A percentile compares a stretch with the other conserved stretches of the same genome.
phyloP scores from a whole-genome alignment of 2,797 vertebrate species.

The Linurgus olivaceus region DNA sequence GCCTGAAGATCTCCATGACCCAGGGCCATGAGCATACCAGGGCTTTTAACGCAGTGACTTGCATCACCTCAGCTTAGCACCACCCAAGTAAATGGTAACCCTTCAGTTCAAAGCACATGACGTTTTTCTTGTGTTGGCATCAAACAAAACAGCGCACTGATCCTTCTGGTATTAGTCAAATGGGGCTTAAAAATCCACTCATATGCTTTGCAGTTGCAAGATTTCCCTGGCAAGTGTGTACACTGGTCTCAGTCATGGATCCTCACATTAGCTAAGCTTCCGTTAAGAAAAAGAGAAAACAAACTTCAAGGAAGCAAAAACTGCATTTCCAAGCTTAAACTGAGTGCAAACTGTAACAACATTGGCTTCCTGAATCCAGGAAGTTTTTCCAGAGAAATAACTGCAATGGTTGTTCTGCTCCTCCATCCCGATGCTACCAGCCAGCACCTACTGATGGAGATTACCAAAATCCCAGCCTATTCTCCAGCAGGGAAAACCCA shows the following conservation, averaged over 20 bases:
- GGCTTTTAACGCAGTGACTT: background rate
- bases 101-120: background rate
- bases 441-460: background rate
- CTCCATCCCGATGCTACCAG: background rate
- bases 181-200: background rate
- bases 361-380: background rate
- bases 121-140: background rate
- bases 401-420: background rate
- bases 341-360: background rate
- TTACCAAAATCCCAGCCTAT: background rate
- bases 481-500: background rate
- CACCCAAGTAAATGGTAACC: background rate
- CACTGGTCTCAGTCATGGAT: background rate
- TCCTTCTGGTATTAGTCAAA: slow-evolving; percentile 32
- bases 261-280: background rate
- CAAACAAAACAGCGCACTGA: background rate
- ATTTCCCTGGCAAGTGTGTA: background rate
- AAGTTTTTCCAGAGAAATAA: background rate
- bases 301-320: background rate
- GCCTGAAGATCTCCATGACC: background rate
- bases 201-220: background rate
- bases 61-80: background rate
- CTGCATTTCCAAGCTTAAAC: background rate
- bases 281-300: background rate
- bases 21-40: background rate